Evolutionary conservation across 2,797 vertebrate species (phyloP).

Genomic region (Aratinga solstitialis): DNA sequence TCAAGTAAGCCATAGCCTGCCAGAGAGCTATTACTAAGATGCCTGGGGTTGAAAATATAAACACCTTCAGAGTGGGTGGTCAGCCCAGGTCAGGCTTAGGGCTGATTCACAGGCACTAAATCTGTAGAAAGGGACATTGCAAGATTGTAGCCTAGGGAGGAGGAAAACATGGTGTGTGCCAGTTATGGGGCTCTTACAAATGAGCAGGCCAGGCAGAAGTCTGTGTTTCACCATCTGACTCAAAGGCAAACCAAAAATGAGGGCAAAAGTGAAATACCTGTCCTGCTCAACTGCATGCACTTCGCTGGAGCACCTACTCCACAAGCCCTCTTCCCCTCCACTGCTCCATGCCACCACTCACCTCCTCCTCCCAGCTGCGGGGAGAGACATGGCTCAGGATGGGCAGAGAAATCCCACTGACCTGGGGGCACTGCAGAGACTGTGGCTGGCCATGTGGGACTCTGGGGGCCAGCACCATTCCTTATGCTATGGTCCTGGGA

Average conservation of each 20-base stretch:
- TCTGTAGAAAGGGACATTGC: neutral
- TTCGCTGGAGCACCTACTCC: neutral
- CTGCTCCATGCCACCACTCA: fast-evolving
- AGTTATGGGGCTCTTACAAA: neutral
- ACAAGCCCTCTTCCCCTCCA: fast-evolving
- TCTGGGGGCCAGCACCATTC: neutral
- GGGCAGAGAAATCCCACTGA: fast-evolving
- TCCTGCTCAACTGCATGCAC: neutral
- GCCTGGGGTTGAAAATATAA: constrained; percentile 42
- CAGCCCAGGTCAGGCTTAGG: neutral
- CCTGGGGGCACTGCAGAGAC: neutral
- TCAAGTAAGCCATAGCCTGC: constrained; percentile 8
- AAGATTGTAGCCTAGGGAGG: neutral
- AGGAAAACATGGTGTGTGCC: neutral
- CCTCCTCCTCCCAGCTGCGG: neutral
- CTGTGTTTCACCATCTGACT: neutral
- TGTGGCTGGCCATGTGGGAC: fast-evolving
- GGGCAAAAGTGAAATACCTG: neutral
- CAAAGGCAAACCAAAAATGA: neutral
- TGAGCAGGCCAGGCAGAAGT: neutral
- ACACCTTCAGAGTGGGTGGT: constrained; percentile 40
- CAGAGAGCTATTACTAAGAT: neutral
- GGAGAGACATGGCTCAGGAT: neutral
- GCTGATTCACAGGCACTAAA: constrained; percentile 45
- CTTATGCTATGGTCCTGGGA: neutral